phyloP scores from a whole-genome alignment of 1,140 invertebrate genomes.

The Hypsibius dujardini region DNA sequence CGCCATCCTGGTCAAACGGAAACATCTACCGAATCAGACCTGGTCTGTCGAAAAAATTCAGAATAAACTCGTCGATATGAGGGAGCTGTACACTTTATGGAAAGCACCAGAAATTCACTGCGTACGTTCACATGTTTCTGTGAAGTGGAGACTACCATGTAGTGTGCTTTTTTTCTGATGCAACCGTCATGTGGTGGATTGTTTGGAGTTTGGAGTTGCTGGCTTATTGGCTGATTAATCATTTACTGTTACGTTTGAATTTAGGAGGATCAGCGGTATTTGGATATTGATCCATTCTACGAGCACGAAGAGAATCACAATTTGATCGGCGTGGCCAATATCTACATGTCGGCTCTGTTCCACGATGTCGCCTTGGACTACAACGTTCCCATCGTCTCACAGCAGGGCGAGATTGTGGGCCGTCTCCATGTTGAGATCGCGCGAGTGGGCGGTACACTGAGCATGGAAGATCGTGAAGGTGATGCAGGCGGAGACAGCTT shows the following conservation, averaged over 20 bases:
- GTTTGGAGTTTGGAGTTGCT: not conserved
- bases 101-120: slow-evolving; percentile 36
- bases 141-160: too few species aligned
- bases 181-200: not conserved
- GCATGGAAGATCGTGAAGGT: slow-evolving; percentile 46
- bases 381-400: slow-evolving; percentile 93
- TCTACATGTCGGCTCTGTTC: slow-evolving; percentile 85
- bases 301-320: slow-evolving; percentile 92
- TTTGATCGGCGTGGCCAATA: slow-evolving; percentile 91
- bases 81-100: slow-evolving; percentile 84
- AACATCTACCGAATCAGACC: slow-evolving; percentile 54
- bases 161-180: not conserved
- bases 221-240: not conserved
- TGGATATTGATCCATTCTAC: slow-evolving; percentile 60
- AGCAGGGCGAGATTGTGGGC: slow-evolving; percentile 66
- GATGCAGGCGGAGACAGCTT: slow-evolving; percentile 27
- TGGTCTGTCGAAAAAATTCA: slow-evolving; percentile 98
- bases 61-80: slow-evolving; percentile 92
- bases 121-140: not conserved
- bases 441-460: slow-evolving; percentile 50
- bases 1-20: slow-evolving; percentile 80
- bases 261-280: slow-evolving; percentile 29
- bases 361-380: slow-evolving; percentile 89
- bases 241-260: slow-evolving; percentile 10
- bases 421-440: slow-evolving; percentile 59